Conservation (phyloP, 2,797 vertebrate species). For the Cossypha dichroa region DNA sequence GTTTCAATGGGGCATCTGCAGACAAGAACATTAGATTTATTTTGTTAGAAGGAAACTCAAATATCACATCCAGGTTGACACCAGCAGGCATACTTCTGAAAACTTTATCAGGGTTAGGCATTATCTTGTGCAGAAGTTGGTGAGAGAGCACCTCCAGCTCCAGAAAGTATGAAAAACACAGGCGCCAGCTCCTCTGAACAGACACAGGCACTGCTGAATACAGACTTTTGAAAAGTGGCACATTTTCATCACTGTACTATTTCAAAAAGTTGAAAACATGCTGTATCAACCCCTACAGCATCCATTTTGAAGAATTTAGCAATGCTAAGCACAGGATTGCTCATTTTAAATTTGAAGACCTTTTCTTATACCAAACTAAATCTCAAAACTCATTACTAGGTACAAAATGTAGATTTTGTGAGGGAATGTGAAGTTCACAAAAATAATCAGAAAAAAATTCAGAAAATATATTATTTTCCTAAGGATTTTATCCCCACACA, state of each 20-base stretch:
- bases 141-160: background rate
- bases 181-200: background rate
- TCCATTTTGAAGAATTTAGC: background rate
- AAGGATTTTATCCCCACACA: background rate
- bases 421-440: background rate
- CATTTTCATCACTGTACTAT: background rate
- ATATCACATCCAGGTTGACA: background rate
- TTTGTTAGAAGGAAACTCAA: background rate
- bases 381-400: background rate
- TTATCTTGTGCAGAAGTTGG: background rate
- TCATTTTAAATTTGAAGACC: background rate
- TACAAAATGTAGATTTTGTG: background rate
- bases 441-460: background rate
- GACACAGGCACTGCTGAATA: background rate
- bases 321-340: background rate
- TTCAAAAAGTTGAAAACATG: background rate
- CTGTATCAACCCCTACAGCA: background rate
- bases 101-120: background rate
- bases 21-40: background rate
- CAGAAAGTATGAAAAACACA: background rate
- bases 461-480: background rate
- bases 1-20: constrained; percentile 55
- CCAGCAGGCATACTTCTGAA: background rate
- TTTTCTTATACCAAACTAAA: background rate
- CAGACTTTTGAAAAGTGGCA: background rate